phyloP scores from a whole-genome alignment of 1,140 invertebrate species.

The Chymomyza costata region DNA sequence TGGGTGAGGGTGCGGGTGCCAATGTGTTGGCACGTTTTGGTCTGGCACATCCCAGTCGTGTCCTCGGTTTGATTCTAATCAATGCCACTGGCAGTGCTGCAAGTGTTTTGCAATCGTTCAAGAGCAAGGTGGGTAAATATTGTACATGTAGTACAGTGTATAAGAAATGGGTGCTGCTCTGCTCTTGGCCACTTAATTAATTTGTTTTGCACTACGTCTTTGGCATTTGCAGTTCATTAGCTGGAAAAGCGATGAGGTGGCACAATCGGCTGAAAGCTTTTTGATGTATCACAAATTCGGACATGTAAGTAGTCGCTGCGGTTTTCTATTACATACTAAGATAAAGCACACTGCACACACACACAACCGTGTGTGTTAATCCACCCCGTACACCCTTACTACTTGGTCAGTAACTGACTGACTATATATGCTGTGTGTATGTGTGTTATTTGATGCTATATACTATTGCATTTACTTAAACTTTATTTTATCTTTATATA shows the following conservation, averaged over 20 bases:
- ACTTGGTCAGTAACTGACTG: not conserved
- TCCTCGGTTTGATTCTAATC: slow-evolving; percentile 87
- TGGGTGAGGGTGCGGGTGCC: slow-evolving; percentile 93
- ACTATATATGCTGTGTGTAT: slow-evolving; percentile 17
- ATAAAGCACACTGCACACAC: too few species aligned
- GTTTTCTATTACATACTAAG: not conserved
- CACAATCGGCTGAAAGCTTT: slow-evolving; percentile 88
- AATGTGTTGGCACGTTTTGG: slow-evolving; percentile 92
- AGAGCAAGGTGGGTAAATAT: slow-evolving; percentile 82
- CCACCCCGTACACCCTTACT: not conserved
- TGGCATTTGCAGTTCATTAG: slow-evolving; percentile 80
- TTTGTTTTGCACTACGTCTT: slow-evolving; percentile 7
- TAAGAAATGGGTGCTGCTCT: not conserved
- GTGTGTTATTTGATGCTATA: slow-evolving; percentile 40
- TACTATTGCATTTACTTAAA: slow-evolving; percentile 50
- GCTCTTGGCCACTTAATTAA: slow-evolving; percentile 16
- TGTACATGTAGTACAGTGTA: not conserved
- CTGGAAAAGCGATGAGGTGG: slow-evolving; percentile 84
- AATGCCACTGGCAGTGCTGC: slow-evolving; percentile 92
- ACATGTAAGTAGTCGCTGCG: slow-evolving; percentile 82
- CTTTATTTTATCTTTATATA: slow-evolving; percentile 13
- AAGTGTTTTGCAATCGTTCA: slow-evolving; percentile 90
- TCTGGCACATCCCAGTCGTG: slow-evolving; percentile 84
- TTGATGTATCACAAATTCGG: slow-evolving; percentile 94
- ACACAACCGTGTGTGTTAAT: too few species aligned